Percentiles rank a stretch among this genome's conserved stretches.
Conservation (phyloP, 2,113 vertebrate species). For the Lophura nycthemera region DNA sequence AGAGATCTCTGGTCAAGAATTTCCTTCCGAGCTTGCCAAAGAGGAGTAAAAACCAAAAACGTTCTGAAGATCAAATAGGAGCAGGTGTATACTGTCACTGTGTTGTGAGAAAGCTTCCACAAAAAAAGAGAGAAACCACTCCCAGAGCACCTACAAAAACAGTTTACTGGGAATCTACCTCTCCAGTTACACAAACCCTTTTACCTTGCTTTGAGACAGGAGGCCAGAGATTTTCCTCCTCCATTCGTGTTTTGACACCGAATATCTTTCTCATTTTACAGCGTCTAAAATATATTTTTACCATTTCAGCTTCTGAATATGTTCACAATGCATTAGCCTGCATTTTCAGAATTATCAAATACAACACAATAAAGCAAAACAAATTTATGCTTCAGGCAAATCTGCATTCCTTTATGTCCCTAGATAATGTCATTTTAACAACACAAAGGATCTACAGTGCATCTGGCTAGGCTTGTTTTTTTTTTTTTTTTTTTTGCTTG, state of each 20-base stretch:
- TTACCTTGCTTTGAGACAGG: background rate
- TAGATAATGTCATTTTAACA: background rate
- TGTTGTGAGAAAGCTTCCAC: background rate
- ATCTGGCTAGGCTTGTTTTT: background rate
- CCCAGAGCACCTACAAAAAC: background rate
- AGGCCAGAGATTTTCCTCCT: background rate
- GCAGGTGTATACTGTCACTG: background rate
- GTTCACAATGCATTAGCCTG: background rate
- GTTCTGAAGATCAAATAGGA: background rate
- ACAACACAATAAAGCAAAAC: background rate
- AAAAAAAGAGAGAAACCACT: background rate
- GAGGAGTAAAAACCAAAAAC: background rate
- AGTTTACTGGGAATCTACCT: background rate
- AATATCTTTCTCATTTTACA: constrained; percentile 41
- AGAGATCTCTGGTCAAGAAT: background rate
- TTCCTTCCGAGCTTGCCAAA: background rate
- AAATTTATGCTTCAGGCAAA: background rate
- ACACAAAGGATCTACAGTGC: background rate
- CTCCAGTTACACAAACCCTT: background rate
- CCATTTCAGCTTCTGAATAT: background rate
- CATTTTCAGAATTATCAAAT: background rate
- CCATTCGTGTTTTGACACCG: constrained; percentile 35
- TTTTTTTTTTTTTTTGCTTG: background rate
- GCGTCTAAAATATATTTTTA: background rate
- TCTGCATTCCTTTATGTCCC: background rate